Evolutionary conservation across 2,888 invertebrate genomes (phyloP).

Genomic region (Thereva nobilitata): DNA sequence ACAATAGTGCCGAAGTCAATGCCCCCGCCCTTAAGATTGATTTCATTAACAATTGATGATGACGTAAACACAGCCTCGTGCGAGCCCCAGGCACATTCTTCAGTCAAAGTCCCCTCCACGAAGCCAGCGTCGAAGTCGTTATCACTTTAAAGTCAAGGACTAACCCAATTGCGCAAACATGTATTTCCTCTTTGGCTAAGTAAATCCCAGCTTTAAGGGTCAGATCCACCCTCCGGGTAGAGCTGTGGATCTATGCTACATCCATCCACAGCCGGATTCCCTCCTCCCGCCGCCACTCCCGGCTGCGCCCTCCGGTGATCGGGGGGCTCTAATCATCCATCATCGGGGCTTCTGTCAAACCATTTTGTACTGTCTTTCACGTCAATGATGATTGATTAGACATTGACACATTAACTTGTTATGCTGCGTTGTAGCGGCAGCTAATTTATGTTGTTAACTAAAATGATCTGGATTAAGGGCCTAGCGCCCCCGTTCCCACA

Average conservation of each 20-base stretch:
- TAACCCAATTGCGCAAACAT: constrained; percentile 35
- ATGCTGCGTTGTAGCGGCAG: constrained; percentile 28
- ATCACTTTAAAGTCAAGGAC: constrained; percentile 29
- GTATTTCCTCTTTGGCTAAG: constrained; percentile 32
- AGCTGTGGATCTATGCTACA: constrained; percentile 13
- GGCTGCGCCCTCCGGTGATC: neutral
- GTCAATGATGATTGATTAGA: constrained; percentile 34
- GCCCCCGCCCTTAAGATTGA: constrained; percentile 9
- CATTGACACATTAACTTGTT: constrained; percentile 34
- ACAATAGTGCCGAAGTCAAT: constrained; percentile 7
- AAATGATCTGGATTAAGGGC: neutral
- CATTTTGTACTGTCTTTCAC: constrained; percentile 33
- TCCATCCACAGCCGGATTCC: constrained; percentile 14
- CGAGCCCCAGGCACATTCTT: neutral
- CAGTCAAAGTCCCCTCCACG: neutral
- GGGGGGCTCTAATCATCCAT: constrained; percentile 25
- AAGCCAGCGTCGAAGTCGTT: constrained; percentile 2
- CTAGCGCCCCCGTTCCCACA: no score
- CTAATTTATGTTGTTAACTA: constrained; percentile 31
- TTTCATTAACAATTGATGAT: constrained; percentile 19
- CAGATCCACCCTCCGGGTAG: constrained; percentile 8
- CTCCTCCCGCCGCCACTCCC: neutral
- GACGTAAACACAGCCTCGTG: neutral
- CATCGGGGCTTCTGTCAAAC: constrained; percentile 31
- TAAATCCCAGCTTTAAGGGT: constrained; percentile 16